Evolutionary conservation across 2,888 invertebrate species (phyloP).

Genomic region (Panopea generosa): DNA sequence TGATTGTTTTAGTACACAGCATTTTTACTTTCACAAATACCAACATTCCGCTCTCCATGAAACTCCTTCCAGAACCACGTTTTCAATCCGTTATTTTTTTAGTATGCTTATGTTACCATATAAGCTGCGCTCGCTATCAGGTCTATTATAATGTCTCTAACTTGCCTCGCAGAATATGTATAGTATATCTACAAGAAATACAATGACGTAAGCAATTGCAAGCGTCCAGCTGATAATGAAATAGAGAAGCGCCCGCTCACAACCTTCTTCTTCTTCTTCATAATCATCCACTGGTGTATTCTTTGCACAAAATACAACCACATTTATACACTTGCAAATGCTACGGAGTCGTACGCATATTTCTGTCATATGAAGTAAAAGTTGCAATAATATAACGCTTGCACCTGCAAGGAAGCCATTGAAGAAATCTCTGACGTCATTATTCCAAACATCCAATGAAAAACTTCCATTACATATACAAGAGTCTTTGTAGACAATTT

Average conservation of each 20-base stretch:
- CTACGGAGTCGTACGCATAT: neutral
- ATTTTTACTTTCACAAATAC: no score
- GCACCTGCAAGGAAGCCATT: slow-evolving; percentile 23
- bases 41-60: no score
- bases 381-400: slow-evolving; percentile 23
- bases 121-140: no score
- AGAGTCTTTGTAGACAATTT: slow-evolving; percentile 22
- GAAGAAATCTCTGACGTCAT: slow-evolving; percentile 19
- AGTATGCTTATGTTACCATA: no score
- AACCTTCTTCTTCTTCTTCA: no score
- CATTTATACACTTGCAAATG: neutral
- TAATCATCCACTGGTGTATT: neutral
- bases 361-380: slow-evolving; percentile 18
- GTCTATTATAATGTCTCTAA: no score
- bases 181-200: slow-evolving; percentile 16
- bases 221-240: slow-evolving; percentile 13
- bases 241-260: neutral
- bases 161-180: slow-evolving; percentile 19
- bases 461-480: slow-evolving; percentile 28
- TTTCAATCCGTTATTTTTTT: no score
- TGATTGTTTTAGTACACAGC: no score
- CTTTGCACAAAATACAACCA: neutral
- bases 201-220: slow-evolving; percentile 2
- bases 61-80: no score
- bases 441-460: slow-evolving; percentile 13